These are phyloP conservation scores for Hyppa rectilinea DNA, from an alignment of 2,888 invertebrate genomes.

Conservation along the genomic window DNA sequence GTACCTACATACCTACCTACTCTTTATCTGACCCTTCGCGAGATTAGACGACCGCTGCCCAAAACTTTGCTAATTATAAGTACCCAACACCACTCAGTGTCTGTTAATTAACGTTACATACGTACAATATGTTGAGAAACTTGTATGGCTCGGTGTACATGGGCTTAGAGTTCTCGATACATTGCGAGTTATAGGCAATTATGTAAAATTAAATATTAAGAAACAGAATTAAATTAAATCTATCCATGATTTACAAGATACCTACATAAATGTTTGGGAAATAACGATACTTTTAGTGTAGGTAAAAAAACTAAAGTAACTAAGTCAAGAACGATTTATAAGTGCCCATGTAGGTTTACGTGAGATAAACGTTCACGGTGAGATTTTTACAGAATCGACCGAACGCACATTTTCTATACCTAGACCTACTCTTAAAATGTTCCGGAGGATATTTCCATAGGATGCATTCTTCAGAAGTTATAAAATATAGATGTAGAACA, in stretches of 20 bases:
- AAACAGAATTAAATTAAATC: constrained; percentile 10
- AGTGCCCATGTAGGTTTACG: background rate
- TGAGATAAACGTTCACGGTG: too few species aligned
- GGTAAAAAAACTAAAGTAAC: background rate
- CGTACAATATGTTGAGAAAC: constrained; percentile 47
- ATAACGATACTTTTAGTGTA: background rate
- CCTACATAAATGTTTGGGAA: background rate
- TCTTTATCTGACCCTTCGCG: constrained; percentile 46
- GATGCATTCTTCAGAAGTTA: too few species aligned
- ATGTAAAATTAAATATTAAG: too few species aligned
- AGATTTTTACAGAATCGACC: too few species aligned
- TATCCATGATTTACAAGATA: background rate
- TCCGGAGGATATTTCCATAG: too few species aligned
- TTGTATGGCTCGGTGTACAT: constrained; percentile 51
- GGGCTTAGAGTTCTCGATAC: constrained; percentile 61
- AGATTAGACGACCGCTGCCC: constrained; percentile 72
- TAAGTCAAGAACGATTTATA: too few species aligned
- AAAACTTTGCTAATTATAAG: constrained; percentile 77
- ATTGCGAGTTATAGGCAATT: constrained; percentile 53
- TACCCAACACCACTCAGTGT: constrained; percentile 66
- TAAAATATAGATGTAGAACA: too few species aligned
- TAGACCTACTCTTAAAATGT: too few species aligned
- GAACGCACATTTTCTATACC: too few species aligned
- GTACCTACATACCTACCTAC: background rate
- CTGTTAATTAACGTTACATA: constrained; percentile 68